A percentile compares a stretch with the other conserved stretches of the same genome.
Evolutionary conservation across 2,113 vertebrate genomes (phyloP).

Genomic region (Odontophorus gujanensis): DNA sequence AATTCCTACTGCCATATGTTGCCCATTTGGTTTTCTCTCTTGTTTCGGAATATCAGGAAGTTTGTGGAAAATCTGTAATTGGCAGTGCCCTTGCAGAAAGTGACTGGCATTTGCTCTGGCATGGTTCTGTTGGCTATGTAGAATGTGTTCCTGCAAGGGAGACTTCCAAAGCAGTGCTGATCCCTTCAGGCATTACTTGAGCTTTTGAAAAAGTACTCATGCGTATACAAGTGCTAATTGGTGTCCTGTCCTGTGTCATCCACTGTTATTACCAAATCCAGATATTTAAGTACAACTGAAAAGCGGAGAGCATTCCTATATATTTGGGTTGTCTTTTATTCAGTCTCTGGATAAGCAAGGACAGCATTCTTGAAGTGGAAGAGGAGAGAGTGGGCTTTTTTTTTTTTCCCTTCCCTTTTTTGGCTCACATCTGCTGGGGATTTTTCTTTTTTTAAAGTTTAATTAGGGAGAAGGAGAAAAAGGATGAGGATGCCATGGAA

Average conservation of each 20-base stretch:
- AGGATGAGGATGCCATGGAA: neutral
- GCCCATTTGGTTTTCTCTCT: neutral
- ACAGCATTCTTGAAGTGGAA: neutral
- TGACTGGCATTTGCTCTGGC: neutral
- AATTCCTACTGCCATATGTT: neutral
- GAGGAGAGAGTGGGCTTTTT: neutral
- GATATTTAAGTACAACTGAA: neutral
- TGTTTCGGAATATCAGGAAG: neutral
- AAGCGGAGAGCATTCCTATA: neutral
- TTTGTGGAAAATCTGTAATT: neutral
- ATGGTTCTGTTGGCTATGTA: neutral
- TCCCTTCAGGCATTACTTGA: neutral
- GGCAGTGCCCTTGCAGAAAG: neutral
- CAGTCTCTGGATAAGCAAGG: neutral
- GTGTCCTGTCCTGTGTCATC: neutral
- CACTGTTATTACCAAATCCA: neutral
- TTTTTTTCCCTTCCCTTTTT: neutral
- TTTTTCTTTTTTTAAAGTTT: neutral
- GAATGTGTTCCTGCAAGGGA: neutral
- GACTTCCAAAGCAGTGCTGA: neutral
- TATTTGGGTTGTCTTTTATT: neutral
- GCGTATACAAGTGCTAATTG: neutral
- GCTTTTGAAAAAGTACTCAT: neutral
- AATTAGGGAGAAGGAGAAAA: slow-evolving; percentile 30
- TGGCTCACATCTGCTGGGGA: neutral